These are phyloP conservation scores for Meloidogyne hapla DNA, from an alignment of 1,140 invertebrate genomes.

Conservation along the genomic window DNA sequence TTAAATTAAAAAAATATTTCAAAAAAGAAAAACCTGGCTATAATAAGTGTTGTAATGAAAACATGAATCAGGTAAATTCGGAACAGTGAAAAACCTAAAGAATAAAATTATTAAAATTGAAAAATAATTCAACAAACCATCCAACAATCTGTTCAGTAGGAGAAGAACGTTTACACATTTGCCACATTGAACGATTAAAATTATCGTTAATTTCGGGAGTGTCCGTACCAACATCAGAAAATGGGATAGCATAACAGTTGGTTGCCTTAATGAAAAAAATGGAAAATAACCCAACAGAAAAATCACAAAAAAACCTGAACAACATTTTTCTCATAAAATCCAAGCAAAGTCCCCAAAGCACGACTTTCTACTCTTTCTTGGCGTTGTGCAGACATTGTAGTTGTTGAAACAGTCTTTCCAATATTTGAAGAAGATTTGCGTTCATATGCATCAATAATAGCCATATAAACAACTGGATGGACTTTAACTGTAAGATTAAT, in stretches of 20 bases:
- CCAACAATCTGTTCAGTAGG: slow-evolving; percentile 60
- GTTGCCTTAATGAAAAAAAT: too few relatives aligned
- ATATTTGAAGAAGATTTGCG: slow-evolving; percentile 38
- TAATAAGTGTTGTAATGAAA: slow-evolving; percentile 59
- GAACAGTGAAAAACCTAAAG: slow-evolving; percentile 56
- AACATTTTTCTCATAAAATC: slow-evolving; percentile 62
- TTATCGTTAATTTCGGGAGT: slow-evolving; percentile 55
- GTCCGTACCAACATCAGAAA: slow-evolving; percentile 50
- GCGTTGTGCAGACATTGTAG: slow-evolving; percentile 2
- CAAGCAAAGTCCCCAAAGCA: slow-evolving; percentile 58
- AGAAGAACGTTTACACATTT: slow-evolving; percentile 50
- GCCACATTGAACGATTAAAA: slow-evolving; percentile 58
- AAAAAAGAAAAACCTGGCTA: slow-evolving; percentile 20
- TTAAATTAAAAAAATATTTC: too few relatives aligned
- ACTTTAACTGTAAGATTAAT: slow-evolving; percentile 60
- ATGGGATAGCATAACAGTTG: slow-evolving; percentile 62
- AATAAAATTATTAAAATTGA: too few relatives aligned
- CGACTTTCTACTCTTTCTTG: slow-evolving; percentile 36
- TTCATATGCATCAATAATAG: slow-evolving; percentile 62
- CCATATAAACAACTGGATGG: slow-evolving; percentile 59
- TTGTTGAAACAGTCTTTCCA: neutral
- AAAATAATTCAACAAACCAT: slow-evolving; percentile 45
- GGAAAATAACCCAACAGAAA: neutral
- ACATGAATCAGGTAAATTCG: slow-evolving; percentile 51
- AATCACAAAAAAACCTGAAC: slow-evolving; percentile 44